These are phyloP conservation scores for Bombus soroeensis DNA, from an alignment of 1,140 invertebrate genomes.

Conservation along the genomic window DNA sequence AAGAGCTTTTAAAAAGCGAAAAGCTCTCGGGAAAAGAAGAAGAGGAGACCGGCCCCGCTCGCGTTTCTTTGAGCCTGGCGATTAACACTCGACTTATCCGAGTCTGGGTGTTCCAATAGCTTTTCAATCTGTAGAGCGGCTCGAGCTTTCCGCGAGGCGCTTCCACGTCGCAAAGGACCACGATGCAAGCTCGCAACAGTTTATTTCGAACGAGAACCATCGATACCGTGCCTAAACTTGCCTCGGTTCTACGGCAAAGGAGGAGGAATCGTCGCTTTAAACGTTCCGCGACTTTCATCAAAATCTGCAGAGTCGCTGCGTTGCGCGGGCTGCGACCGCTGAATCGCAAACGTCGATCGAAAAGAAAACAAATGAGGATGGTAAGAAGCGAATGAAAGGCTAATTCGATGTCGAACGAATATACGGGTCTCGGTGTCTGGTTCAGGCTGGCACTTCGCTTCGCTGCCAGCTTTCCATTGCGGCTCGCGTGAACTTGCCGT, in stretches of 20 bases:
- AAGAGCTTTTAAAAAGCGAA: constrained; percentile 23
- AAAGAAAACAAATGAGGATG: background rate
- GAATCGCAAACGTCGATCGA: background rate
- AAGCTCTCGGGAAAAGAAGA: constrained; percentile 24
- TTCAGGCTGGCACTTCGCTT: constrained; percentile 57
- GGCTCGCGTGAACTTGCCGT: constrained; percentile 36
- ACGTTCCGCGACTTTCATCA: too few relatives aligned
- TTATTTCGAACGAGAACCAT: background rate
- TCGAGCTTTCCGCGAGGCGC: constrained; percentile 8
- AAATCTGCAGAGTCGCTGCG: too few relatives aligned
- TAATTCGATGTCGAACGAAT: constrained; percentile 43
- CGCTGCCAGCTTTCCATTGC: constrained; percentile 1
- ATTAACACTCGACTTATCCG: constrained; percentile 52
- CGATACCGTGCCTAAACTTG: background rate
- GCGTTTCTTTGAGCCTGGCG: constrained; percentile 32
- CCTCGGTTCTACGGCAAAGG: background rate
- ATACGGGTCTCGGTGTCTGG: constrained; percentile 70
- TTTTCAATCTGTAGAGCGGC: constrained; percentile 35
- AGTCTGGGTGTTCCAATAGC: constrained; percentile 21
- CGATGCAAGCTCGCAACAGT: background rate
- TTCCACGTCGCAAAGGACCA: background rate
- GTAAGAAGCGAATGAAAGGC: constrained; percentile 22
- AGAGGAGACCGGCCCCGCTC: background rate
- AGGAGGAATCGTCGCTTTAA: background rate
- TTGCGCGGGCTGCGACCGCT: too few relatives aligned